Percentiles rank a stretch among this genome's conserved stretches.
Evolutionary conservation across 1,140 invertebrate genomes (phyloP).

Genomic region (Drosophila leontia): DNA sequence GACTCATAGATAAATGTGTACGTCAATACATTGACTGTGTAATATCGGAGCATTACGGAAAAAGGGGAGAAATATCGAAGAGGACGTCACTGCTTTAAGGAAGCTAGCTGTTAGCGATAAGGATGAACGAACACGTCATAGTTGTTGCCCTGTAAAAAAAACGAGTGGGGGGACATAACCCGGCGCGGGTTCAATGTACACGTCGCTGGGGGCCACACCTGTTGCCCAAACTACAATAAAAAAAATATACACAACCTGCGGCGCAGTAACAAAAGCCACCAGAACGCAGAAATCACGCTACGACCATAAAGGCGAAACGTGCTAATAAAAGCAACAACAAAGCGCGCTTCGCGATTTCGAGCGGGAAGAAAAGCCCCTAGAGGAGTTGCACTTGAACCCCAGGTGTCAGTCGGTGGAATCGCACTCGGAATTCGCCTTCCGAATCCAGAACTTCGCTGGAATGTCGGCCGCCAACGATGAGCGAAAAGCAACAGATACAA

Average conservation of each 20-base stretch:
- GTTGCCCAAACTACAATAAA: slow-evolving; percentile 71
- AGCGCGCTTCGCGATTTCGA: slow-evolving; percentile 16
- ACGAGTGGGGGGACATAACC: slow-evolving; percentile 21
- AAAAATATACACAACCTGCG: slow-evolving; percentile 70
- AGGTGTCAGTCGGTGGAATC: slow-evolving; percentile 3
- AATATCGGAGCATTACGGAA: slow-evolving; percentile 30
- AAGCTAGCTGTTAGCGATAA: slow-evolving; percentile 44
- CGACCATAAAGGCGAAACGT: slow-evolving; percentile 77
- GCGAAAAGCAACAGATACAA: slow-evolving; percentile 20
- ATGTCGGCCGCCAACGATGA: slow-evolving; percentile 22
- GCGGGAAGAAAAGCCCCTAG: slow-evolving; percentile 34
- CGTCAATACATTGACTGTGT: neutral
- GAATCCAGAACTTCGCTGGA: slow-evolving; percentile 27
- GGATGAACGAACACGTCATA: slow-evolving; percentile 71
- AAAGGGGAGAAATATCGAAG: slow-evolving; percentile 17
- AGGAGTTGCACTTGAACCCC: slow-evolving; percentile 43
- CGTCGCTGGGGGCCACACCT: slow-evolving; percentile 68
- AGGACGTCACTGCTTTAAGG: slow-evolving; percentile 50
- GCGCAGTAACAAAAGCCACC: slow-evolving; percentile 63
- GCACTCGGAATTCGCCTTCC: slow-evolving; percentile 16
- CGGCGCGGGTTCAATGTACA: slow-evolving; percentile 68
- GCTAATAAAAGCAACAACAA: slow-evolving; percentile 74
- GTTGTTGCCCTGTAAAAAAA: slow-evolving; percentile 4
- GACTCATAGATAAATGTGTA: slow-evolving; percentile 50
- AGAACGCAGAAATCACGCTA: slow-evolving; percentile 74